These are phyloP conservation scores for Myrmecobius fasciatus DNA, from an alignment of 2,113 vertebrate species.

Conservation along the genomic window DNA sequence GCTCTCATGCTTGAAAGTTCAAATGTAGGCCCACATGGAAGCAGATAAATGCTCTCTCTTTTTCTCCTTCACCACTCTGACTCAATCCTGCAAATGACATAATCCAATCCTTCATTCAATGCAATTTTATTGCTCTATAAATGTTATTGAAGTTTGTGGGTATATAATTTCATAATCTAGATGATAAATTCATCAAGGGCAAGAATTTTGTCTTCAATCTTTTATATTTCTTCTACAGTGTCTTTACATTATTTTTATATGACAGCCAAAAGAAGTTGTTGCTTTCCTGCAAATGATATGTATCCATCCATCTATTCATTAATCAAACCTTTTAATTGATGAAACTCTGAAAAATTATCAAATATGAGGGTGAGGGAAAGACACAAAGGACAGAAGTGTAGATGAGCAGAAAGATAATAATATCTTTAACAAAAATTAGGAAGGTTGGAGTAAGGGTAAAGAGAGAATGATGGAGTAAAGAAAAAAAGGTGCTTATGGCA, in stretches of 20 bases:
- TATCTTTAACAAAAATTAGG: not conserved
- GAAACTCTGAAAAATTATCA: not conserved
- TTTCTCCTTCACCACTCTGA: not conserved
- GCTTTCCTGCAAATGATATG: not conserved
- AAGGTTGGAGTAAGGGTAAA: not conserved
- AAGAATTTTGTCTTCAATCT: not conserved
- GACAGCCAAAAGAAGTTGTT: not conserved
- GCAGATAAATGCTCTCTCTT: not conserved
- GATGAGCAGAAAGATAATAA: not conserved
- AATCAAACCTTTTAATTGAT: not conserved
- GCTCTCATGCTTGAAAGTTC: not conserved
- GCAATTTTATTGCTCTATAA: not conserved
- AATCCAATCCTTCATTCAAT: not conserved
- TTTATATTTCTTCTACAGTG: not conserved
- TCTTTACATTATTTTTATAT: not conserved
- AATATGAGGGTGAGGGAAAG: not conserved
- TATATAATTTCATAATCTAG: not conserved
- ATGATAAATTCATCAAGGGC: not conserved
- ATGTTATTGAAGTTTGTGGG: not conserved
- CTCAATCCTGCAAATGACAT: not conserved
- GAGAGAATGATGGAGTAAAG: not conserved
- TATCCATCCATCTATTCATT: not conserved
- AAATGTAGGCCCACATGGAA: not conserved
- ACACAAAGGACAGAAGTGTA: not conserved
- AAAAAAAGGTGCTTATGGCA: not conserved